Evolutionary conservation across 2,113 vertebrate species (phyloP).

Genomic region (Chaenogobius annularis): DNA sequence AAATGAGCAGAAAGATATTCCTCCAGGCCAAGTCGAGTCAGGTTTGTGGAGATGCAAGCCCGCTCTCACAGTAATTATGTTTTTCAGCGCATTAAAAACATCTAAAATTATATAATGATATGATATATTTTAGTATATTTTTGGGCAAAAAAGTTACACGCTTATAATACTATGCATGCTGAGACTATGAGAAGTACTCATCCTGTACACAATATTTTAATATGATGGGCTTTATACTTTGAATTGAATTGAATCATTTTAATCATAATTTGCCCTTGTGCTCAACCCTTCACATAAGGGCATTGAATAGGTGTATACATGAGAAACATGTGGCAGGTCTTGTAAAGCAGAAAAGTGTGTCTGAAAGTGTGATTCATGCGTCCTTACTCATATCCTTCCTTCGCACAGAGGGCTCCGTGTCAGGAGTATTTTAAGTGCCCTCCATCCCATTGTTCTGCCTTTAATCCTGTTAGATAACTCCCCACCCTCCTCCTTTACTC

Average conservation of each 20-base stretch:
- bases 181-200: too few species aligned
- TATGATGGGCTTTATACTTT: too few species aligned
- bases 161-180: too few species aligned
- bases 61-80: too few species aligned
- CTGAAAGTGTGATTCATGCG: constrained; percentile 56
- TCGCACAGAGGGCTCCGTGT: constrained; percentile 61
- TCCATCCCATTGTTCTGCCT: constrained; percentile 71
- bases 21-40: too few species aligned
- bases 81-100: too few species aligned
- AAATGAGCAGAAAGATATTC: too few species aligned
- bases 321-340: neutral
- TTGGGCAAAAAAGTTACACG: too few species aligned
- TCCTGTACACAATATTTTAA: too few species aligned
- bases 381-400: constrained; percentile 64
- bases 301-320: neutral
- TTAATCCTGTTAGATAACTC: constrained; percentile 77
- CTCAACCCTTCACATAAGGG: neutral
- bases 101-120: too few species aligned
- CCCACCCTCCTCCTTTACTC: constrained; percentile 49
- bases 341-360: neutral
- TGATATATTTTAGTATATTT: too few species aligned
- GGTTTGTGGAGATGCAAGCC: too few species aligned
- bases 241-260: neutral
- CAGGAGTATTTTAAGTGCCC: constrained; percentile 73
- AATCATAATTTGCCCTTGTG: neutral